Evolutionary conservation across 2,797 vertebrate species (phyloP), one percentile per base, ranked within the genome.

Genomic region (Acomys russatus): DNA sequence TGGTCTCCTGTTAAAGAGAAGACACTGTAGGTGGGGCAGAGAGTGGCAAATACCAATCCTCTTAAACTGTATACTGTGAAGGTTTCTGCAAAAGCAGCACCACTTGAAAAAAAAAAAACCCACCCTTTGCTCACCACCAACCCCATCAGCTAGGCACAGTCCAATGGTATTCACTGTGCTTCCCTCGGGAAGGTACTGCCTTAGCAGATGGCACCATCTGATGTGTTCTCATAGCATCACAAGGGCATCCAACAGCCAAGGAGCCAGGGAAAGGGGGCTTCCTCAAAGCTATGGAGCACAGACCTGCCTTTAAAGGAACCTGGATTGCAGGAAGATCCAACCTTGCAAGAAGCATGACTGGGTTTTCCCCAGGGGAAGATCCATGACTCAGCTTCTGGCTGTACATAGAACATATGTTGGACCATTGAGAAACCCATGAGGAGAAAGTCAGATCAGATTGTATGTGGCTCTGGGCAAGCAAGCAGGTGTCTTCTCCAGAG

Each of bases 261-360:
- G 70, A 77, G 20, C 33, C 54, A 1, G 12, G 59, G 33, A 25
- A 61, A 11, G 61, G 12, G 68, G 38, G 30, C 6, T 54, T 90
- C 51, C 64, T 84, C 74, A 77, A 85, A 90, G 68, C n/a, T 28
- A 30, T 77, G 73, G 56, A 35, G 64, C 17, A 18, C 73, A 49
- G 94, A 28, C 61, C 90, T 68, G 0, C 35, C 76, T 92, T 71
- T 64, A 66, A 56, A 94, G 92, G 74, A 86, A 10, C 28, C 68
- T 63, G 38, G 7, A 28, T 70, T 84, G n/a, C 30, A 83, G 68
- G 33, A 30, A 82, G 63, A 74, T 85, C 7, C 70, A 54, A 63
- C n/a, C 59, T 93, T 66, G 38, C 30, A 84, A 94, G 56, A 87
- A 23, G 25, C 59, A 61, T 74, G 2, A 70, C 14, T 68, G 9